Evolutionary conservation across 2,888 invertebrate species (phyloP).

Genomic region (Lithodes maja): DNA sequence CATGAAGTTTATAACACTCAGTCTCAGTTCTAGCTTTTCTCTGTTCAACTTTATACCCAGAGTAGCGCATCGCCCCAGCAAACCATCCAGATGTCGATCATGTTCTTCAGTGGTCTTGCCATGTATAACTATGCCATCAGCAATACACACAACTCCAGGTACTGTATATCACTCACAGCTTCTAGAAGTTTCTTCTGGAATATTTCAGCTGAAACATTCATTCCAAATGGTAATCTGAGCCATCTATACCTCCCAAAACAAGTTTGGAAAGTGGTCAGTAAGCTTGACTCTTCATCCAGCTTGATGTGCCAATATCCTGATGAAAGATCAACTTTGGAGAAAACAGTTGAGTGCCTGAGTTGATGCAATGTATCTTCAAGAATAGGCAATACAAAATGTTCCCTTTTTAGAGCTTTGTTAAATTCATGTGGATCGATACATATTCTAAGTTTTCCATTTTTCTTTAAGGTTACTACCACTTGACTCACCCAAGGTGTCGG

Average conservation of each 20-base stretch:
- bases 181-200: slow-evolving; percentile 1
- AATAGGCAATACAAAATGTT: slow-evolving; percentile 37
- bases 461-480: slow-evolving; percentile 9
- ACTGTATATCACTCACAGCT: not conserved
- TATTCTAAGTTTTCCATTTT: not conserved
- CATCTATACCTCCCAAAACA: slow-evolving; percentile 30
- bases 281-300: slow-evolving; percentile 29
- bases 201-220: slow-evolving; percentile 30
- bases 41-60: slow-evolving; percentile 20
- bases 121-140: slow-evolving; percentile 38
- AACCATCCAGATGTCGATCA: not conserved
- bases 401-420: slow-evolving; percentile 27
- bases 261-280: slow-evolving; percentile 28
- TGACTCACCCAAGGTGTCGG: slow-evolving; percentile 10
- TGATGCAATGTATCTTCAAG: slow-evolving; percentile 35
- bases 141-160: slow-evolving; percentile 33
- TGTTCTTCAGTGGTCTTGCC: slow-evolving; percentile 1
- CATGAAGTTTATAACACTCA: slow-evolving; percentile 14
- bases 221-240: slow-evolving; percentile 10
- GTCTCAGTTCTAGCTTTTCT: not conserved
- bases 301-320: slow-evolving; percentile 34
- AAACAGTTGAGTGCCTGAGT: not conserved
- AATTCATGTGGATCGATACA: slow-evolving; percentile 28
- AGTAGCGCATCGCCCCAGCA: not conserved
- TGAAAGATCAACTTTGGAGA: slow-evolving; percentile 23